These are phyloP conservation scores for Physella acuta DNA, from an alignment of 1,140 invertebrate species.

Conservation along the genomic window DNA sequence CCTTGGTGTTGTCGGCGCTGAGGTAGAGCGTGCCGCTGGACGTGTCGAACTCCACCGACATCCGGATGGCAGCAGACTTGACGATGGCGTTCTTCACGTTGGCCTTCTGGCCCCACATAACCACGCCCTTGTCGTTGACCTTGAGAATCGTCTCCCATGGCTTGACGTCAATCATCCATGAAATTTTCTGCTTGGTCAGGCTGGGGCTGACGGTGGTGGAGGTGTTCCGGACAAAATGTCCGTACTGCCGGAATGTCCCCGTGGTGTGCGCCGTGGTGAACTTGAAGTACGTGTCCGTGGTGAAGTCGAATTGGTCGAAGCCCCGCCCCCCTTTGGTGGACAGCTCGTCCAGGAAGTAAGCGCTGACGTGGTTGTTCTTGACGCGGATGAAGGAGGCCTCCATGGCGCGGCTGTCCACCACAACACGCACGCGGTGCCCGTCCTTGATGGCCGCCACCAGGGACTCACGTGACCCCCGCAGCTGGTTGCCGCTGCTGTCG, in stretches of 20 bases:
- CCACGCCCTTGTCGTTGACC: conserved; percentile 28
- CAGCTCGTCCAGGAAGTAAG: conserved; percentile 30
- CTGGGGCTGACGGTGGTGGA: conserved; percentile 23
- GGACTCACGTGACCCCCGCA: conserved; percentile 24
- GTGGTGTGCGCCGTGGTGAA: conserved; percentile 30
- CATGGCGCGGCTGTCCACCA: conserved; percentile 29
- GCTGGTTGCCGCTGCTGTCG: conserved; percentile 27
- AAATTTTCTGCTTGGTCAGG: conserved; percentile 31
- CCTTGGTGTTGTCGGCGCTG: conserved; percentile 30
- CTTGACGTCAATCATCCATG: conserved; percentile 30
- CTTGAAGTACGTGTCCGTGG: conserved; percentile 28
- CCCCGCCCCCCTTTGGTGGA: conserved; percentile 30
- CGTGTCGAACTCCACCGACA: conserved; percentile 27
- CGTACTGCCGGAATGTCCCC: conserved; percentile 31
- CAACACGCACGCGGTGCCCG: conserved; percentile 30
- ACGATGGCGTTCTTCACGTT: conserved; percentile 31
- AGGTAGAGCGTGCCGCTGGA: conserved; percentile 28
- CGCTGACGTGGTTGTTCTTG: conserved; percentile 28
- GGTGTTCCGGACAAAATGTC: conserved; percentile 32
- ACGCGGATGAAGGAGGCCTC: conserved; percentile 29
- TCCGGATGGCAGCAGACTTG: conserved; percentile 28
- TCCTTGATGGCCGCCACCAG: conserved; percentile 27
- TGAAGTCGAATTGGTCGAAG: conserved; percentile 33
- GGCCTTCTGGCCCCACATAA: conserved; percentile 27
- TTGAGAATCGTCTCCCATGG: conserved; percentile 34